Evolutionary conservation across 2,888 invertebrate genomes (phyloP).

Genomic region (Trachelus stipa): DNA sequence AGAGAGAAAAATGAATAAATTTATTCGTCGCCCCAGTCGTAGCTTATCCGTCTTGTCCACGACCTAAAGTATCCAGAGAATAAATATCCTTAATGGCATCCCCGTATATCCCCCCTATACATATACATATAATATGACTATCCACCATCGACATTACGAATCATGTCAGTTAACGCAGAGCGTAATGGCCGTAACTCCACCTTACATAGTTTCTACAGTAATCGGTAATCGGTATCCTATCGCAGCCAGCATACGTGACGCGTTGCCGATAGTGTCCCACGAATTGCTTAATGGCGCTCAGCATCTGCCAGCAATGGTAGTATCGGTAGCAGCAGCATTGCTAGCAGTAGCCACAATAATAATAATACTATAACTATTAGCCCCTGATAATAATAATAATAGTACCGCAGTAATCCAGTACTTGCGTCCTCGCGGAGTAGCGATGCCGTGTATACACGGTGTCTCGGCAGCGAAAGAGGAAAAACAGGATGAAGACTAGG

Average conservation of each 20-base stretch:
- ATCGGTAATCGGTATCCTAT: not conserved
- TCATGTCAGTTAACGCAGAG: not conserved
- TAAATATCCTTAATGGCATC: not conserved
- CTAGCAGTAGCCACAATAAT: not conserved
- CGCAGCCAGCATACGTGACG: not conserved
- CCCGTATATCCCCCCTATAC: not conserved
- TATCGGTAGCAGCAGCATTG: not conserved
- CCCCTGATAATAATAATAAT: not conserved
- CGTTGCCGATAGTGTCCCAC: not conserved
- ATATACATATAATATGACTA: not conserved
- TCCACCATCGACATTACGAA: not conserved
- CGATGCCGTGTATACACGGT: not conserved
- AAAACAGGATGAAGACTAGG: not conserved
- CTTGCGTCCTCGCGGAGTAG: not conserved
- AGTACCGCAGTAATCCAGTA: not conserved
- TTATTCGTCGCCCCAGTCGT: not conserved
- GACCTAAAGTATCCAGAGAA: slow-evolving; percentile 4
- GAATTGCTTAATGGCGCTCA: not conserved
- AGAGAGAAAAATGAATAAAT: slow-evolving; percentile 18
- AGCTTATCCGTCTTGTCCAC: slow-evolving; percentile 1
- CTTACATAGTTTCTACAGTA: not conserved
- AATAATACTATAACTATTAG: not conserved
- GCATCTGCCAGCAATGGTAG: not conserved
- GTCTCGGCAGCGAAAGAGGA: not conserved
- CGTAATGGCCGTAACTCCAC: not conserved